These are phyloP conservation scores for Chlorops oryzae DNA, from an alignment of 1,140 invertebrate genomes.

Conservation along the genomic window DNA sequence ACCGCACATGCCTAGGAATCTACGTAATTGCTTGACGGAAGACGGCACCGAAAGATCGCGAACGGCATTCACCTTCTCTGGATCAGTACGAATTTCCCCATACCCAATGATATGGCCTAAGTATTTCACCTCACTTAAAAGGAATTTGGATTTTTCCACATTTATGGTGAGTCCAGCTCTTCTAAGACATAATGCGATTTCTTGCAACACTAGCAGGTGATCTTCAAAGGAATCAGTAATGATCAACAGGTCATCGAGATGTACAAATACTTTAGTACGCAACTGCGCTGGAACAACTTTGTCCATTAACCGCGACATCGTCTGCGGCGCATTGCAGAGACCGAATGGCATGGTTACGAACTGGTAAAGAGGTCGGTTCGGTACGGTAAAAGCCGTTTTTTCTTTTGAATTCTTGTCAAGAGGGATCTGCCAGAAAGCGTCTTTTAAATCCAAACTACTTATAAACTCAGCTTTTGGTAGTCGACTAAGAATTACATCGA, in stretches of 20 bases:
- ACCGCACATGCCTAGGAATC: slow-evolving; percentile 16
- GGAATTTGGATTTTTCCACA: slow-evolving; percentile 48
- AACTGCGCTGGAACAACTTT: slow-evolving; percentile 44
- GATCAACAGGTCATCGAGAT: slow-evolving; percentile 16
- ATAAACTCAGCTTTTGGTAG: slow-evolving; percentile 17
- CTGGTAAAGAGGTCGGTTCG: slow-evolving; percentile 35
- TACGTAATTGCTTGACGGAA: slow-evolving; percentile 12
- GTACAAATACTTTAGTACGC: slow-evolving; percentile 14
- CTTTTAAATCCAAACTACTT: slow-evolving; percentile 33
- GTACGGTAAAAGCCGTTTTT: slow-evolving; percentile 49
- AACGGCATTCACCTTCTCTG: slow-evolving; percentile 23
- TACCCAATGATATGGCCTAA: slow-evolving; percentile 17
- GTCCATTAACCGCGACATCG: slow-evolving; percentile 16
- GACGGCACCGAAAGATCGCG: slow-evolving; percentile 16
- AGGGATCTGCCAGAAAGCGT: slow-evolving; percentile 40
- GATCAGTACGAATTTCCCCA: slow-evolving; percentile 18
- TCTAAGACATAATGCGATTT: slow-evolving; percentile 39
- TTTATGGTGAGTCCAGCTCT: slow-evolving; percentile 49
- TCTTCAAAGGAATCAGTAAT: slow-evolving; percentile 24
- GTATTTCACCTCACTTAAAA: slow-evolving; percentile 20
- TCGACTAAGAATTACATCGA: slow-evolving; percentile 20
- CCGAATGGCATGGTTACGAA: slow-evolving; percentile 16
- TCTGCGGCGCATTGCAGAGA: slow-evolving; percentile 20
- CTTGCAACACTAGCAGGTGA: slow-evolving; percentile 41
- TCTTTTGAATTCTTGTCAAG: slow-evolving; percentile 24